Base-by-base conservation (phyloP, 2,113 vertebrate species). In the Arvicanthis niloticus region DNA sequence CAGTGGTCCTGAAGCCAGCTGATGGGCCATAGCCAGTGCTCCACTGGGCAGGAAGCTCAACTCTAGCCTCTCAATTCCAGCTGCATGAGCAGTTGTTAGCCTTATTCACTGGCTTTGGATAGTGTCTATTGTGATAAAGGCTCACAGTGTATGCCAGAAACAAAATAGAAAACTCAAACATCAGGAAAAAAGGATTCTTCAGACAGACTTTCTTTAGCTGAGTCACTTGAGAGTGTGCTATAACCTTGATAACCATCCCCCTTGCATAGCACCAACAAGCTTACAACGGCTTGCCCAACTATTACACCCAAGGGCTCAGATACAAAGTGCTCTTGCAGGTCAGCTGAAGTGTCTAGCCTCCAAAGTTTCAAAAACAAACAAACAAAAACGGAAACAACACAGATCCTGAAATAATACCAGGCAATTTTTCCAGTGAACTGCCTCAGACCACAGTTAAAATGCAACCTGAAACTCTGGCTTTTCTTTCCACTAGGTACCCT, bases 261-360 rank as follows among this genome's bases (percentile, higher is more conserved):
- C 68, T 89, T 88, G 29, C 22, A 26, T 12, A 87, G 48, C 58
- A 75, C 34, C 81, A 45, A 1, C 56, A 72, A 89, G 82, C 73
- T 76, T 68, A 58, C 86, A 96, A 94, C 97, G 40, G 81, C 72
- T 96, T 92, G 88, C 89, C 62, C 68, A 86, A 88, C 48, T 86
- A 75, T 84, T 89, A 91, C 67, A 73, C 81, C 62, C 73, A 70
- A 88, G 94, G 75, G 85, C 51, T 77, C 81, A 91, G 78, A 93
- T 6, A 72, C 88, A 91, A 88, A 94, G 73, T 78, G 91, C 48
- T 89, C 77, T 73, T 78, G 51, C n/a, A 62, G 51, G 81, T 77
- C 48, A 45, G 34, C 42, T 82, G 73, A 96, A 95, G 95, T 58
- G 58, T 73, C 81, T 87, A 81, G n/a, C 88, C 89, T 95, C 73